These are phyloP conservation scores for Origma solitaria DNA, from an alignment of 2,113 vertebrate species.

Conservation along the genomic window DNA sequence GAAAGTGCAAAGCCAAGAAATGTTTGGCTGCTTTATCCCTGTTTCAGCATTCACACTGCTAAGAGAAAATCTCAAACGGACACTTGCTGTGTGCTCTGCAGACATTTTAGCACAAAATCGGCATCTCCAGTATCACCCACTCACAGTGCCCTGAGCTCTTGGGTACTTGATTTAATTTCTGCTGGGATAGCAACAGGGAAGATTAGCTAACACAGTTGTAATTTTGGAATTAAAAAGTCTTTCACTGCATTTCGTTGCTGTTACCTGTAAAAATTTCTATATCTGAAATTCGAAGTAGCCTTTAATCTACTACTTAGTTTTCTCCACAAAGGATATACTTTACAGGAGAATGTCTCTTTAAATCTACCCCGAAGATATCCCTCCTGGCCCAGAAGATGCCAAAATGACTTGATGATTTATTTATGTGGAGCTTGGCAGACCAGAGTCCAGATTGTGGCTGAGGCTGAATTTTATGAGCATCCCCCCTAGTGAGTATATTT, in stretches of 20 bases:
- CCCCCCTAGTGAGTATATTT: constrained; percentile 70
- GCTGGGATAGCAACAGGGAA: neutral
- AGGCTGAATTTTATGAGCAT: constrained; percentile 75
- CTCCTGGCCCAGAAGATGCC: constrained; percentile 73
- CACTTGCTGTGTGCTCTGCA: neutral
- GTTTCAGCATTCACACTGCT: neutral
- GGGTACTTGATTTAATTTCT: neutral
- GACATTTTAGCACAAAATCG: neutral
- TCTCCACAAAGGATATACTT: constrained; percentile 17
- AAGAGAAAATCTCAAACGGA: neutral
- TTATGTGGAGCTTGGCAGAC: constrained; percentile 75
- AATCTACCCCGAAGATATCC: constrained; percentile 68
- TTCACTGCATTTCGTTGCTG: neutral
- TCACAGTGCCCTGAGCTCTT: neutral
- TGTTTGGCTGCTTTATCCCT: neutral
- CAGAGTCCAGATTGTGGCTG: constrained; percentile 75
- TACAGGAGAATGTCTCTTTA: constrained; percentile 68
- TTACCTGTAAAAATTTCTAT: neutral
- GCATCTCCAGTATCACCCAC: neutral
- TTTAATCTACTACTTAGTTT: neutral
- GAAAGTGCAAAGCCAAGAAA: neutral
- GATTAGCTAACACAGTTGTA: neutral
- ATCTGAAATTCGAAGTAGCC: neutral
- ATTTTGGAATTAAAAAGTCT: neutral
- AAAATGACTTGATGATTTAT: constrained; percentile 80